phyloP scores from a whole-genome alignment of 37 sponge, comb jelly and placozoan genomes.

The Agelas oroides region DNA sequence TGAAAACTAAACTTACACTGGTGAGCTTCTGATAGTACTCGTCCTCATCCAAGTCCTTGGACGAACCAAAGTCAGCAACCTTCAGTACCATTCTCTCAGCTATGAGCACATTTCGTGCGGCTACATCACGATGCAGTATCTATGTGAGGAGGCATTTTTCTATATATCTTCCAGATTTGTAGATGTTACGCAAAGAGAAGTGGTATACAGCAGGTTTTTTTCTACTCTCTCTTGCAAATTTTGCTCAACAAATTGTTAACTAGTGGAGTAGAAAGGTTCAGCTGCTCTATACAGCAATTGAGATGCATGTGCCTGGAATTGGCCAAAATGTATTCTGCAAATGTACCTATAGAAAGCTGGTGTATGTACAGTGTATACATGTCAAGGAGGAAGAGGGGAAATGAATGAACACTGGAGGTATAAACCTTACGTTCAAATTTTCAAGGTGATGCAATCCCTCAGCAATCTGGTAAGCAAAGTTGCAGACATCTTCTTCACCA shows the following conservation, averaged over 20 bases:
- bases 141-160: neutral
- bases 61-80: constrained; percentile 66
- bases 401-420: no score
- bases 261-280: no score
- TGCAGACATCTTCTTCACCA: constrained; percentile 40
- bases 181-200: no score
- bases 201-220: no score
- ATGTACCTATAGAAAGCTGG: no score
- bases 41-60: constrained; percentile 27
- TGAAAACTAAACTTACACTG: neutral
- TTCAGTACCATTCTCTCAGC: constrained; percentile 50
- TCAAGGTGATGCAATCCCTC: constrained; percentile 56
- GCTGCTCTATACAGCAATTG: no score
- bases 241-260: neutral
- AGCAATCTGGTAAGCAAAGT: constrained; percentile 75
- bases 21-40: neutral
- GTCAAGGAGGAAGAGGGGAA: no score
- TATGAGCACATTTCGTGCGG: constrained; percentile 70
- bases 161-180: no score
- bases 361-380: no score
- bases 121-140: constrained; percentile 64
- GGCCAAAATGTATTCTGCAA: no score
- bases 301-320: no score
- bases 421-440: constrained; percentile 24
- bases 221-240: no score